Percentiles rank a stretch among this genome's conserved stretches.
These are phyloP conservation scores for Fissipunctia ypsillon DNA, from an alignment of 2,888 invertebrate species.

Conservation along the genomic window DNA sequence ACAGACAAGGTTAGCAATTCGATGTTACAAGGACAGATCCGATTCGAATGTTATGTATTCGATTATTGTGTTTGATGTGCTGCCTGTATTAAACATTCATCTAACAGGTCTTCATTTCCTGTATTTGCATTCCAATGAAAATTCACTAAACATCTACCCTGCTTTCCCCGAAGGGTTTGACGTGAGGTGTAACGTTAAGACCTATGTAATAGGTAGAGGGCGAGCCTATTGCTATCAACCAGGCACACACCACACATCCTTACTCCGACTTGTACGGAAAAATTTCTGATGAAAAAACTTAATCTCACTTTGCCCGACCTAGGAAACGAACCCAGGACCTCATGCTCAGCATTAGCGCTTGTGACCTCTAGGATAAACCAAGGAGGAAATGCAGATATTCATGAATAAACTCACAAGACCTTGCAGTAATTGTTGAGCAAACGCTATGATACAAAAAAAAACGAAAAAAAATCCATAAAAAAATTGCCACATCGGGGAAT, in stretches of 20 bases:
- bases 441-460: not conserved
- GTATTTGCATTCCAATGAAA: not conserved
- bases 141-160: too few species aligned
- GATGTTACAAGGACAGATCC: slow-evolving; percentile 21
- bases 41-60: slow-evolving; percentile 5
- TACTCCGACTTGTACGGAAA: too few species aligned
- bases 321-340: not conserved
- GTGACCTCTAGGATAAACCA: not conserved
- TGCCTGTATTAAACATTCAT: not conserved
- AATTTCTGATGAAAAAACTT: not conserved
- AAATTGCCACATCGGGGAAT: not conserved
- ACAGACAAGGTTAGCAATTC: slow-evolving; percentile 44
- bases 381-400: not conserved
- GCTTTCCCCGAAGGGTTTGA: not conserved
- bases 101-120: not conserved
- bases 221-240: not conserved
- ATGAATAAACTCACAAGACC: not conserved
- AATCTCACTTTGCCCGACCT: not conserved
- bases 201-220: not conserved
- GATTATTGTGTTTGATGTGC: not conserved
- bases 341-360: not conserved
- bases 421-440: not conserved
- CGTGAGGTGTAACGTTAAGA: too few species aligned
- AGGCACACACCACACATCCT: too few species aligned
- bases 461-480: not conserved